Percentiles rank a stretch among this genome's conserved stretches.
phyloP scores from a whole-genome alignment of 2,113 vertebrate species.

The Numida meleagris region DNA sequence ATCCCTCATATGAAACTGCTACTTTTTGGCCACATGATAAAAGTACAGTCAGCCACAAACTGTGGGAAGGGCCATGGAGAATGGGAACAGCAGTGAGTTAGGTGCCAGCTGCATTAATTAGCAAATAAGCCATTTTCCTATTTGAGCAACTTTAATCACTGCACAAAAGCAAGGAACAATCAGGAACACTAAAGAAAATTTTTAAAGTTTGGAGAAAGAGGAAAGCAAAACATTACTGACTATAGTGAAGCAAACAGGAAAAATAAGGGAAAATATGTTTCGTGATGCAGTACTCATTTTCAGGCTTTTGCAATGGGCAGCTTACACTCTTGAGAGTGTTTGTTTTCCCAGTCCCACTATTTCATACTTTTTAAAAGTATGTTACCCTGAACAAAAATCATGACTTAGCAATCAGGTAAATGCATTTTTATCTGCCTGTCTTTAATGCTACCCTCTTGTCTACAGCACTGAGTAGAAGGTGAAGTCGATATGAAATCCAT shows the following conservation, averaged over 20 bases:
- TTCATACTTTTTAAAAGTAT: not conserved
- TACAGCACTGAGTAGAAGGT: not conserved
- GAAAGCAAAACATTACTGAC: not conserved
- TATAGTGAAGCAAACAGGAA: not conserved
- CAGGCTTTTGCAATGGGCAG: not conserved
- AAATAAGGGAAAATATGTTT: not conserved
- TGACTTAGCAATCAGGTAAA: not conserved
- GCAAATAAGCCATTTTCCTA: not conserved
- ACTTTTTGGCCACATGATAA: not conserved
- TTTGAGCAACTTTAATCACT: not conserved
- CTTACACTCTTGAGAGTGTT: not conserved
- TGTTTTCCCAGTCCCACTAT: not conserved
- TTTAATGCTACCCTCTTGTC: not conserved
- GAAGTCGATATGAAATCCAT: not conserved
- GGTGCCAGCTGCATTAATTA: not conserved
- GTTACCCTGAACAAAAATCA: not conserved
- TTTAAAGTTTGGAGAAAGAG: not conserved
- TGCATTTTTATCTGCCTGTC: not conserved
- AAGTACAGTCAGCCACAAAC: not conserved
- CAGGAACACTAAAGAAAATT: not conserved
- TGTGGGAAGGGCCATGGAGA: not conserved
- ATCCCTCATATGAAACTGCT: not conserved
- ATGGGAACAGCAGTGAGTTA: not conserved
- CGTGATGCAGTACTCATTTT: not conserved
- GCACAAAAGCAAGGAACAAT: not conserved